These are phyloP conservation scores for Leptinotarsa juncta DNA, from an alignment of 2,888 invertebrate genomes.

Conservation along the genomic window DNA sequence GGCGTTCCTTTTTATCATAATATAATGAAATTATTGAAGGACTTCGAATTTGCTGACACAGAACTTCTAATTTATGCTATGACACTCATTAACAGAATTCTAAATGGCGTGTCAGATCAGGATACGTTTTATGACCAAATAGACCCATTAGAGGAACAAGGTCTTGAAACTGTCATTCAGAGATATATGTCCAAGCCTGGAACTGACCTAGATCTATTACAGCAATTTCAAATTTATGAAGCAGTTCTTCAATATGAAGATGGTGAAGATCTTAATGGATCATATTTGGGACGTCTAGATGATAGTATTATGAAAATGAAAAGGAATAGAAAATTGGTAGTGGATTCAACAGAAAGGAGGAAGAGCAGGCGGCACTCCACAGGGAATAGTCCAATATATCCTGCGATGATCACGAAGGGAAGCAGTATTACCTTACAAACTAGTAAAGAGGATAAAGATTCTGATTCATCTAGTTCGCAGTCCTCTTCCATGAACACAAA, in stretches of 20 bases:
- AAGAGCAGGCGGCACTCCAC: constrained; percentile 84
- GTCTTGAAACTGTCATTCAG: constrained; percentile 88
- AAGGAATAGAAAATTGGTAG: constrained; percentile 74
- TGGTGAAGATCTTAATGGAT: constrained; percentile 76
- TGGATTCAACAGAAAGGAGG: constrained; percentile 76
- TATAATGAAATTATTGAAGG: constrained; percentile 84
- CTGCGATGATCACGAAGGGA: constrained; percentile 52
- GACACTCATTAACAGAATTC: constrained; percentile 94
- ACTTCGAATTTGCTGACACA: constrained; percentile 95
- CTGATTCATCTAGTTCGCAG: constrained; percentile 73
- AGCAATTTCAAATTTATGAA: constrained; percentile 96
- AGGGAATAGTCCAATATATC: constrained; percentile 71
- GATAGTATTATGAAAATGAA: constrained; percentile 80
- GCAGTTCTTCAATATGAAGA: constrained; percentile 91
- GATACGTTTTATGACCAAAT: constrained; percentile 98
- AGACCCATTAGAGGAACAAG: constrained; percentile 94
- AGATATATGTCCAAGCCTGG: constrained; percentile 92
- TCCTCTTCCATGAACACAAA: constrained; percentile 69
- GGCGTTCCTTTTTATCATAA: constrained; percentile 70
- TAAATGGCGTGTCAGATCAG: constrained; percentile 93
- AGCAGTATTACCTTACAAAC: constrained; percentile 50
- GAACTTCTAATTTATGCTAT: constrained; percentile 96
- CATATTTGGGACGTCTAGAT: constrained; percentile 75
- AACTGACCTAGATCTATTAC: constrained; percentile 90
- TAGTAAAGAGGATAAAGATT: constrained; percentile 66